phyloP scores from a whole-genome alignment of 2,888 invertebrate genomes.

The Aporophyla lueneburgensis region DNA sequence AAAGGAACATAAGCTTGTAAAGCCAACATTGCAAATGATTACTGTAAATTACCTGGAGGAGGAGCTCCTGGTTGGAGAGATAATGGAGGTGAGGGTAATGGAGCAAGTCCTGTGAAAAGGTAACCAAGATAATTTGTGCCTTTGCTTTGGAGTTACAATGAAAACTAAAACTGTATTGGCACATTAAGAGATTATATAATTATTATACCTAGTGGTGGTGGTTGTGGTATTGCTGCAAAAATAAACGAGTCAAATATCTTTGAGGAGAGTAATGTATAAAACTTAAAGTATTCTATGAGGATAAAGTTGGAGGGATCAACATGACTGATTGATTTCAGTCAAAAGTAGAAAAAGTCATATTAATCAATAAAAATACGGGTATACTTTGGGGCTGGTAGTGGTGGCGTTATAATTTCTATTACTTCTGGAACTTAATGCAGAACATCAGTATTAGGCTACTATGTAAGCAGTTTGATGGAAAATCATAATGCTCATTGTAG shows the following conservation, averaged over 20 bases:
- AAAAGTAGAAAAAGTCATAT: too few relatives aligned
- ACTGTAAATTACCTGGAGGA: slow-evolving; percentile 2
- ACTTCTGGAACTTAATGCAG: slow-evolving; percentile 6
- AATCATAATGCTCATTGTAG: not conserved
- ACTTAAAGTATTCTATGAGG: not conserved
- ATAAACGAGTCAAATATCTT: not conserved
- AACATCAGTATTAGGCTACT: not conserved
- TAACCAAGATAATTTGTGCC: not conserved
- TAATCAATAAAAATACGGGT: not conserved
- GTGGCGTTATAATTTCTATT: not conserved
- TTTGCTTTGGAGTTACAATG: not conserved
- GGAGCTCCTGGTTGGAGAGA: not conserved
- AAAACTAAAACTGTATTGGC: not conserved
- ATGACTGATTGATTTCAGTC: not conserved
- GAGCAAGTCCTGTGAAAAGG: not conserved
- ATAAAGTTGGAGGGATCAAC: not conserved
- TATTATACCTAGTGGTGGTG: not conserved
- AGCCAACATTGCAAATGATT: not conserved
- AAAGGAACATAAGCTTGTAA: not conserved
- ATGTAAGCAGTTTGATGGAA: not conserved
- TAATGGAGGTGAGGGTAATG: not conserved
- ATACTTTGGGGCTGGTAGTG: slow-evolving; percentile 10
- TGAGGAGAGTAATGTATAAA: not conserved
- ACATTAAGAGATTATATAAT: not conserved
- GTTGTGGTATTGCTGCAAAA: not conserved